Percentiles rank a stretch among this genome's conserved stretches.
Evolutionary conservation across 2,113 vertebrate species (phyloP).

Genomic region (Aegithalos caudatus): DNA sequence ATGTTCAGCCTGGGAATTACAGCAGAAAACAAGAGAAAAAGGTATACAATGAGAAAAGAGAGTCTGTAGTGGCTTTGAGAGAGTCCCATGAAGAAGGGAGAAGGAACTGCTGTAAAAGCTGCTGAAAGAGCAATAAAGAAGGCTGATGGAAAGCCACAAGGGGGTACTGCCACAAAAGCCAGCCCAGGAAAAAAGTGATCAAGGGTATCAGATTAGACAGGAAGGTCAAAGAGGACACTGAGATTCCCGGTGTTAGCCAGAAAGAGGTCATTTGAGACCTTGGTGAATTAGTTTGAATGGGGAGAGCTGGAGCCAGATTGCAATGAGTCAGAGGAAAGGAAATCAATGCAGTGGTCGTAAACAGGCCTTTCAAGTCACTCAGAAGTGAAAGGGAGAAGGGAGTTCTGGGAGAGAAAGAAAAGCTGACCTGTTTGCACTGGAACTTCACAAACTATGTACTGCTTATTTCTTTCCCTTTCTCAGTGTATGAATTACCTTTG

Average conservation of each 20-base stretch:
- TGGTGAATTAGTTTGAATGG: slow-evolving; percentile 48
- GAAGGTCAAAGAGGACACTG: slow-evolving; percentile 56
- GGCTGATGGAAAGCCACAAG: background rate
- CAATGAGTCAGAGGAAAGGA: slow-evolving; percentile 62
- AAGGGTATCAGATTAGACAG: slow-evolving; percentile 35
- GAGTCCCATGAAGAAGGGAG: background rate
- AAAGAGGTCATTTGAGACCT: slow-evolving; percentile 58
- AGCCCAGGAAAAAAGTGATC: background rate
- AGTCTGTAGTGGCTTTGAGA: background rate
- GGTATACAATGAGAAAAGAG: background rate
- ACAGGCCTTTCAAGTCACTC: slow-evolving; percentile 57
- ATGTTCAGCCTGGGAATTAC: background rate
- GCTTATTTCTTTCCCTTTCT: slow-evolving; percentile 24
- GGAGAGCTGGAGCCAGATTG: slow-evolving; percentile 35
- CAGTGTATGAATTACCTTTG: background rate
- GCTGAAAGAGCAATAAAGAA: slow-evolving; percentile 4
- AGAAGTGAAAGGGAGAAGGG: slow-evolving; percentile 35
- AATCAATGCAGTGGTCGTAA: slow-evolving; percentile 60
- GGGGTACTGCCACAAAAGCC: slow-evolving; percentile 37
- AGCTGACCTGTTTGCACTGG: slow-evolving; percentile 47
- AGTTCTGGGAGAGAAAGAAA: background rate
- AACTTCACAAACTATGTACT: slow-evolving; percentile 24
- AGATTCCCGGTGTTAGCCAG: background rate
- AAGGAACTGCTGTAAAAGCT: background rate
- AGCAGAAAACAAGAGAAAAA: background rate